Conservation (phyloP, 2,113 vertebrate genomes). For the Urocynchramus pylzowi region DNA sequence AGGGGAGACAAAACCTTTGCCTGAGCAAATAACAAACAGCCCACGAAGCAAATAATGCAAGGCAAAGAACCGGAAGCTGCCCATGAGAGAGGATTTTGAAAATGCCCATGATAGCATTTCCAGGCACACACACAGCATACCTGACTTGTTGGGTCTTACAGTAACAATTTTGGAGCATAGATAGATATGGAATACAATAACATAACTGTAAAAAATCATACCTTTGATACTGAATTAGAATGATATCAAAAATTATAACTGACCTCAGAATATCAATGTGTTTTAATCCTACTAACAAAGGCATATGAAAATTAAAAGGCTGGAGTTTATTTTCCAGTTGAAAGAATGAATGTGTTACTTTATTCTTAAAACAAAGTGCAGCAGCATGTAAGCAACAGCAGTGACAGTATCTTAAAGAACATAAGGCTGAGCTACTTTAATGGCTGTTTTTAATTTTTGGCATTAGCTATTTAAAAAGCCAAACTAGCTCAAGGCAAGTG, state of each 20-base stretch:
- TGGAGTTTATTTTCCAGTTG: neutral
- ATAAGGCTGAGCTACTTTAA: neutral
- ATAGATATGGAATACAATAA: neutral
- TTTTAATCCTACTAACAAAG: neutral
- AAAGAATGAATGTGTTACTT: neutral
- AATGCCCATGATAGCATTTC: accelerated
- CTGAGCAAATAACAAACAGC: neutral
- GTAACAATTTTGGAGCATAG: neutral
- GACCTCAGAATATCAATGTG: neutral
- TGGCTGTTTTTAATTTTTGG: neutral
- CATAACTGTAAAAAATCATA: neutral
- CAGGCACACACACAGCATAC: neutral
- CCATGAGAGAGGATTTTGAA: neutral
- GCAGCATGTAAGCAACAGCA: neutral
- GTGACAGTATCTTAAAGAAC: neutral
- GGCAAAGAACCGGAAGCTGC: accelerated
- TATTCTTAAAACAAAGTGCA: neutral
- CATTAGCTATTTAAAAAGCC: slow-evolving; percentile 11
- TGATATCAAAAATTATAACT: neutral
- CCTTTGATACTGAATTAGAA: neutral
- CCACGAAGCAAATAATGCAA: accelerated
- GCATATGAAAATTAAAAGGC: neutral
- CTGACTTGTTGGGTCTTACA: neutral
- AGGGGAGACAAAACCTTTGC: neutral
- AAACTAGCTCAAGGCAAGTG: neutral